These are phyloP conservation scores for Ypsolopha sequella DNA, from an alignment of 2,888 invertebrate genomes.

Conservation along the genomic window DNA sequence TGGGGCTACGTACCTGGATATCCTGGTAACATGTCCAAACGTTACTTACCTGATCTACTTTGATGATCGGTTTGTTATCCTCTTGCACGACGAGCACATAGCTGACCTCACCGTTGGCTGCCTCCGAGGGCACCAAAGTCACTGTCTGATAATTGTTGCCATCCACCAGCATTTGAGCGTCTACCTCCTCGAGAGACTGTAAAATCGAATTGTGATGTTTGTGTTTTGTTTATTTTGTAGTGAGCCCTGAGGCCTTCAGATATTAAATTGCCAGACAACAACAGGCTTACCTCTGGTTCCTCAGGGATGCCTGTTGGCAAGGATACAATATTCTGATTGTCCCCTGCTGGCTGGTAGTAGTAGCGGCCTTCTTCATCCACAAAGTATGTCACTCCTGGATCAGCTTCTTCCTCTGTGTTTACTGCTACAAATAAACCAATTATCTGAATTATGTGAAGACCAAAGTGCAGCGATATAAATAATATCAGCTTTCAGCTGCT, in stretches of 20 bases:
- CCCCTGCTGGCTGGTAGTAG: conserved; percentile 81
- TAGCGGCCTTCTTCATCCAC: conserved; percentile 87
- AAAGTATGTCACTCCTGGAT: conserved; percentile 76
- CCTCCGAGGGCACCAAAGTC: conserved; percentile 85
- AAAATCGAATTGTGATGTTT: neutral
- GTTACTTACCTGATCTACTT: conserved; percentile 27
- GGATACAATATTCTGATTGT: conserved; percentile 74
- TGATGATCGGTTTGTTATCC: conserved; percentile 69
- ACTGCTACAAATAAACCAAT: conserved; percentile 4
- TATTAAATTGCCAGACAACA: conserved; percentile 6
- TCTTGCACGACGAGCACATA: conserved; percentile 90
- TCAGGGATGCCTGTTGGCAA: conserved; percentile 63
- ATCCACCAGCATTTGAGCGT: conserved; percentile 6
- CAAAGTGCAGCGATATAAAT: too few species aligned
- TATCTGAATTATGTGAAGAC: conserved; percentile 1
- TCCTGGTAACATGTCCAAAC: neutral
- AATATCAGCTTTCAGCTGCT: neutral
- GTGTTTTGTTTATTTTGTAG: neutral
- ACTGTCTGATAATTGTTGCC: conserved; percentile 76
- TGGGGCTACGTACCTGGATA: too few species aligned
- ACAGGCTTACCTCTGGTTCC: conserved; percentile 31
- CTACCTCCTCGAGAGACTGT: conserved; percentile 16
- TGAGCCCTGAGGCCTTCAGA: too few species aligned
- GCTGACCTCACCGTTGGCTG: conserved; percentile 83
- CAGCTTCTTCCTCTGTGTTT: conserved; percentile 29